These are phyloP conservation scores for Marasmarcha lunaedactyla DNA, from an alignment of 2,888 invertebrate genomes.

Conservation along the genomic window DNA sequence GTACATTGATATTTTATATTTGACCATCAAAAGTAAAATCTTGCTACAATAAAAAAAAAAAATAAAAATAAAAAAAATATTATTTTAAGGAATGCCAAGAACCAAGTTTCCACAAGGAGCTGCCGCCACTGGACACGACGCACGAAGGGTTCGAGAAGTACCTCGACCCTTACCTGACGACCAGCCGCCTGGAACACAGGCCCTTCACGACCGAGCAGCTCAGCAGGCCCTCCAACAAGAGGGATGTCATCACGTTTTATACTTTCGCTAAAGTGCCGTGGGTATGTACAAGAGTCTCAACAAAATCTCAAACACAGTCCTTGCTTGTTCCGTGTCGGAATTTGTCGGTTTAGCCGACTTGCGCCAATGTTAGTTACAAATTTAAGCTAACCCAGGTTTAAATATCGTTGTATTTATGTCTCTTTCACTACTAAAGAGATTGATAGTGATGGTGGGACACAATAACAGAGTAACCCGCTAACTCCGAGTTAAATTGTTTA, in stretches of 20 bases:
- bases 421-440: too few relatives aligned
- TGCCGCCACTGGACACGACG: constrained; percentile 45
- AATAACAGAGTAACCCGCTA: too few relatives aligned
- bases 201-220: constrained; percentile 47
- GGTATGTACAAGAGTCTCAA: constrained; percentile 29
- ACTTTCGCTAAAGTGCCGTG: constrained; percentile 42
- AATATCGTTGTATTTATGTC: too few relatives aligned
- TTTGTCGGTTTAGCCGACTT: too few relatives aligned
- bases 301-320: too few relatives aligned
- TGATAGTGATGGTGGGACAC: too few relatives aligned
- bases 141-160: constrained; percentile 50
- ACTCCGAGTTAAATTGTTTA: too few relatives aligned
- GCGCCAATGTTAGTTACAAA: too few relatives aligned
- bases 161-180: constrained; percentile 53
- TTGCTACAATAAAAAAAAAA: not conserved
- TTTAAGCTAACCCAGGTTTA: too few relatives aligned
- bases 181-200: constrained; percentile 44
- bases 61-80: not conserved
- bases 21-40: too few relatives aligned
- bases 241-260: constrained; percentile 48
- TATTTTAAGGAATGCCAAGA: constrained; percentile 13
- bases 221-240: constrained; percentile 30
- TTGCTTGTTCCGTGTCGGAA: too few relatives aligned
- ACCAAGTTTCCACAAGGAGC: constrained; percentile 32
- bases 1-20: too few relatives aligned